Percentiles rank a stretch among this genome's conserved stretches.
Evolutionary conservation across 1,140 invertebrate species (phyloP).

Genomic region (Thaumetopoea pityocampa): DNA sequence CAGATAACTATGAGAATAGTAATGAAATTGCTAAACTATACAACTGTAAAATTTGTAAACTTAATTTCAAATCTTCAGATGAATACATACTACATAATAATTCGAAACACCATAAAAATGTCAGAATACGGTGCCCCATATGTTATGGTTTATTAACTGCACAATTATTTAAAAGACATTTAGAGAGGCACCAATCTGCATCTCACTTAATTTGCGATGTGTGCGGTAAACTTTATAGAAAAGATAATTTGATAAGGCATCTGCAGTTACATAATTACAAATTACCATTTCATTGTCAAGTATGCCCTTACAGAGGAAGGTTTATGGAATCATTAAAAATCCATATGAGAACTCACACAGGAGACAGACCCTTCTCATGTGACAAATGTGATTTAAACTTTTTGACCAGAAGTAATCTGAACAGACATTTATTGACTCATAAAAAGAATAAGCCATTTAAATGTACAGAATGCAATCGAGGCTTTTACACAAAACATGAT

Average conservation of each 20-base stretch:
- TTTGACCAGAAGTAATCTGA: constrained; percentile 63
- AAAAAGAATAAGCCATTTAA: constrained; percentile 36
- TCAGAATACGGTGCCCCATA: constrained; percentile 34
- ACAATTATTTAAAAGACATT: constrained; percentile 32
- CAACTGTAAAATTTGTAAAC: constrained; percentile 25
- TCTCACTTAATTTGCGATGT: constrained; percentile 37
- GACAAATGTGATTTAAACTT: constrained; percentile 59
- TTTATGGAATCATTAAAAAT: constrained; percentile 46
- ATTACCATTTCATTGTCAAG: constrained; percentile 33
- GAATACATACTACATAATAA: constrained; percentile 23
- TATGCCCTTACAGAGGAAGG: constrained; percentile 40
- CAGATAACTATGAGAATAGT: not conserved
- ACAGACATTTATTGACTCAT: constrained; percentile 50
- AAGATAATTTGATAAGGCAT: constrained; percentile 33
- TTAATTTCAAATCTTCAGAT: constrained; percentile 12
- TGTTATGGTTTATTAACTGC: constrained; percentile 28
- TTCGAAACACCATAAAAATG: constrained; percentile 26
- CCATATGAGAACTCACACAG: constrained; percentile 66
- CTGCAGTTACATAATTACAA: constrained; percentile 32
- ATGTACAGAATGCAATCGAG: constrained; percentile 34
- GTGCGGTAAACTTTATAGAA: constrained; percentile 39
- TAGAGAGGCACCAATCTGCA: constrained; percentile 28
- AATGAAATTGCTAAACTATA: constrained; percentile 5
- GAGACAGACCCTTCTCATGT: constrained; percentile 63
- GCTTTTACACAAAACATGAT: constrained; percentile 34